These are phyloP conservation scores for Horisme vitalbata DNA, from an alignment of 2,888 invertebrate genomes.

Conservation along the genomic window DNA sequence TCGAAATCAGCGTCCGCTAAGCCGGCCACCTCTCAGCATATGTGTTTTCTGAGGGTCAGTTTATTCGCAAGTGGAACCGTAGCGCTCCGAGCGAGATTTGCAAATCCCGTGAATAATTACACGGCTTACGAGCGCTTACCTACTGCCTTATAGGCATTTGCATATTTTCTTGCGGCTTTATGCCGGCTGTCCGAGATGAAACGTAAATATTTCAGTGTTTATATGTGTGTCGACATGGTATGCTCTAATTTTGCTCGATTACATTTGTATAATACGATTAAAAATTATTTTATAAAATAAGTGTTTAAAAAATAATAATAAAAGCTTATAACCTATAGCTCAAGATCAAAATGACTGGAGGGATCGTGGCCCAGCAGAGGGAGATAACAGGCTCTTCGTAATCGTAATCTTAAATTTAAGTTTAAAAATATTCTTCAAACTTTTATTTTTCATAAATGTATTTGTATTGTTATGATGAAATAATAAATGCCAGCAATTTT, in stretches of 20 bases:
- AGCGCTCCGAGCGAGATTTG: constrained; percentile 77
- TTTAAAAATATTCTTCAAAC: too few species aligned
- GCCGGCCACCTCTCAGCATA: constrained; percentile 77
- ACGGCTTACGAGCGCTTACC: constrained; percentile 80
- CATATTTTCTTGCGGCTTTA: constrained; percentile 81
- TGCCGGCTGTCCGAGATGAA: constrained; percentile 52
- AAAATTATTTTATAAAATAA: too few species aligned
- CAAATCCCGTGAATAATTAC: constrained; percentile 83
- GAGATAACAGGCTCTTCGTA: too few species aligned
- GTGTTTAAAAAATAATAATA: too few species aligned
- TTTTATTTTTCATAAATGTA: neutral
- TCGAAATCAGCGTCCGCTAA: constrained; percentile 78
- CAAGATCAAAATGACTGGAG: too few species aligned
- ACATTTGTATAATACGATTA: too few species aligned
- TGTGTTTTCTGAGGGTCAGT: constrained; percentile 83
- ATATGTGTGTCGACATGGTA: constrained; percentile 28
- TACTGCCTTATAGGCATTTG: constrained; percentile 81
- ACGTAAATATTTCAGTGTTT: constrained; percentile 45
- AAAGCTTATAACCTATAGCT: too few species aligned
- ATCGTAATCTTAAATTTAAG: too few species aligned
- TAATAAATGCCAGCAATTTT: constrained; percentile 1
- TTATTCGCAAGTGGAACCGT: constrained; percentile 69
- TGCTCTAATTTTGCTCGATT: constrained; percentile 5
- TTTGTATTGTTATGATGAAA: constrained; percentile 9
- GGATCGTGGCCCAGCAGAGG: too few species aligned